phyloP scores from a whole-genome alignment of 2,113 vertebrate genomes.

The Mirza zaza region DNA sequence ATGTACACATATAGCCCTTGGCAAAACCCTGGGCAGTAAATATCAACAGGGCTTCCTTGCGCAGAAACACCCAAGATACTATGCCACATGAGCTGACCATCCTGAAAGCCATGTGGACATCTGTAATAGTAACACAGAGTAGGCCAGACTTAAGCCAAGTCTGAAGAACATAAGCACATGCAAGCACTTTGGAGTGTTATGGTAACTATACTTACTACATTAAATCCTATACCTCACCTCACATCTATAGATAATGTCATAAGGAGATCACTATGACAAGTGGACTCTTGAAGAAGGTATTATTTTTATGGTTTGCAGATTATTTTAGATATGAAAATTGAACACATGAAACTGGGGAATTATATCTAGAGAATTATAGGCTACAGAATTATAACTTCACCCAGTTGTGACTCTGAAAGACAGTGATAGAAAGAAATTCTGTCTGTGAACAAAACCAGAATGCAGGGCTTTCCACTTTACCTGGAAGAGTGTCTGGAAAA shows the following conservation, averaged over 20 bases:
- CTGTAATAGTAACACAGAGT: neutral
- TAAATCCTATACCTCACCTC: neutral
- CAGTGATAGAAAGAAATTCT: neutral
- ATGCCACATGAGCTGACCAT: neutral
- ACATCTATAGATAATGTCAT: no score
- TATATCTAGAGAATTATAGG: neutral
- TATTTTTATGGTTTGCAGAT: neutral
- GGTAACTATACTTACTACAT: neutral
- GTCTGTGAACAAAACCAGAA: neutral
- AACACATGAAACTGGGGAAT: neutral
- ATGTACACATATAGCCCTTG: neutral
- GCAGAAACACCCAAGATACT: neutral
- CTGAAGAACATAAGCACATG: neutral
- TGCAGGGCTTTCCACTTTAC: neutral
- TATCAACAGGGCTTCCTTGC: no score
- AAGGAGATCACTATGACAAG: neutral
- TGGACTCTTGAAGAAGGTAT: neutral
- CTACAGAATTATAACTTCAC: neutral
- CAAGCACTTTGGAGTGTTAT: neutral
- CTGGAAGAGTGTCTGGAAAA: neutral
- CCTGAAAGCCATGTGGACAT: neutral
- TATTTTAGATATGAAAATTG: neutral
- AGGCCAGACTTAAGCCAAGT: neutral
- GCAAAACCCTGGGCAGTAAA: neutral
- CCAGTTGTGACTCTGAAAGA: neutral